phyloP scores from a whole-genome alignment of 1,140 invertebrate genomes.

The Leptopilina clavipes region DNA sequence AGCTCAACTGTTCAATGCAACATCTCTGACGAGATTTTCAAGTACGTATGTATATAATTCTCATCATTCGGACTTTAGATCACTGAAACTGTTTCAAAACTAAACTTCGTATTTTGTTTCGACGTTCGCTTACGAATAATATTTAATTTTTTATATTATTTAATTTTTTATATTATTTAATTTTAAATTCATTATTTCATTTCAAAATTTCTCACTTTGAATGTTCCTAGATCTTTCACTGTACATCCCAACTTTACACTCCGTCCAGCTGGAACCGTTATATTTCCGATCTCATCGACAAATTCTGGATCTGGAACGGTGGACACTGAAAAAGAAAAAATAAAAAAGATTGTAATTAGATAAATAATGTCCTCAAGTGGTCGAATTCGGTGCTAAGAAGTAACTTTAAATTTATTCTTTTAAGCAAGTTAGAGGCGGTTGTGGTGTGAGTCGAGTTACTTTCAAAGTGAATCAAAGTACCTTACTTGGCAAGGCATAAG shows the following conservation, averaged over 20 bases:
- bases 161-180: too few relatives aligned
- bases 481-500: conserved; percentile 65
- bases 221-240: conserved; percentile 90
- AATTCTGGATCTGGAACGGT: conserved; percentile 78
- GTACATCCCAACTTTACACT: conserved; percentile 91
- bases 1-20: conserved; percentile 35
- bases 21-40: conserved; percentile 11
- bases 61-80: not conserved
- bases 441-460: conserved; percentile 59
- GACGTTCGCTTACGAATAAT: too few relatives aligned
- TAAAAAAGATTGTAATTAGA: too few relatives aligned
- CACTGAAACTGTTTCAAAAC: not conserved
- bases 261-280: conserved; percentile 85
- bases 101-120: not conserved
- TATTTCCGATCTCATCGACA: conserved; percentile 79
- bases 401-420: conserved; percentile 55
- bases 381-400: too few relatives aligned
- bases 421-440: conserved; percentile 44
- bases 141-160: too few relatives aligned
- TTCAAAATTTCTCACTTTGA: conserved; percentile 80
- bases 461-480: conserved; percentile 68
- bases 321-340: conserved; percentile 68
- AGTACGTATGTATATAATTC: not conserved
- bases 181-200: too few relatives aligned
- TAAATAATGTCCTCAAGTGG: too few relatives aligned